These are phyloP conservation scores for Willowsia nigromaculata DNA, from an alignment of 2,888 invertebrate genomes.

Conservation along the genomic window DNA sequence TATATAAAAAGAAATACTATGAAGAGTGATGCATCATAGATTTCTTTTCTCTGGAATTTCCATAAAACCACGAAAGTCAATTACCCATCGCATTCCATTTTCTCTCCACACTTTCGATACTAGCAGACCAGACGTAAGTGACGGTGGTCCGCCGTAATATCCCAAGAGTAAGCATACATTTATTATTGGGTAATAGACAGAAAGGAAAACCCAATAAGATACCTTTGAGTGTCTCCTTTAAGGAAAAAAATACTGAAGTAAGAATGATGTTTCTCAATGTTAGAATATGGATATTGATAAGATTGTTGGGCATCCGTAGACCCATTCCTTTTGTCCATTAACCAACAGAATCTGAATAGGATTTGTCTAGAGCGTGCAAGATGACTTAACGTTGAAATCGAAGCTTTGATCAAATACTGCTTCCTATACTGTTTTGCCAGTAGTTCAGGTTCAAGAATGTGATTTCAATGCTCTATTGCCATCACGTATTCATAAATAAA, in stretches of 20 bases:
- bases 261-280: not conserved
- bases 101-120: not conserved
- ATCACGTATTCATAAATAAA: constrained; percentile 3
- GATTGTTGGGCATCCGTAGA: not conserved
- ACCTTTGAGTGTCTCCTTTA: not conserved
- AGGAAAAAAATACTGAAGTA: not conserved
- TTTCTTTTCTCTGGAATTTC: constrained; percentile 31
- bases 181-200: not conserved
- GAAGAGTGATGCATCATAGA: constrained; percentile 23
- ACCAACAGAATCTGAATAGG: not conserved
- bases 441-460: constrained; percentile 15
- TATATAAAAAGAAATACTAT: not conserved
- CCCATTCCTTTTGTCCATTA: not conserved
- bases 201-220: constrained; percentile 5
- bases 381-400: not conserved
- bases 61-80: constrained; percentile 59
- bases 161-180: no score
- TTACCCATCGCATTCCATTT: constrained; percentile 49
- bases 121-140: not conserved
- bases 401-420: not conserved
- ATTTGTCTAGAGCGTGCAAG: not conserved
- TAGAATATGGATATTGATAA: not conserved
- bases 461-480: constrained; percentile 19
- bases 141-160: no score
- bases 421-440: not conserved